Evolutionary conservation across 2,113 vertebrate species (phyloP), one percentile per base, ranked within the genome.

Genomic region (Alligator mississippiensis): DNA sequence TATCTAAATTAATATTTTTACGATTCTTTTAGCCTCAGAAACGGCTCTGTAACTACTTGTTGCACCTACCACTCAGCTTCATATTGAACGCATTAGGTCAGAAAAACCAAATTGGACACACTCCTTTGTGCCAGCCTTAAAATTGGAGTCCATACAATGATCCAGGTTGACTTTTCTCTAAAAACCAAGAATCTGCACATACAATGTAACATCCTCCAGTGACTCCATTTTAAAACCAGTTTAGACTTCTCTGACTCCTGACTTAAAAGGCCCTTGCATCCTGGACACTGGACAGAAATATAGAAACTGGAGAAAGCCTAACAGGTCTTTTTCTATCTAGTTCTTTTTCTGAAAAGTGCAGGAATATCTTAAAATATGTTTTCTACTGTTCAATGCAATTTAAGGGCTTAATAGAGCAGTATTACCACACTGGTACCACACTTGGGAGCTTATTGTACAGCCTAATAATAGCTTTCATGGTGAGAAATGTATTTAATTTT

Each of bases 1-100:
- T 87, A 27, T 7, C 7, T 3, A 2, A 61, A 4, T 60, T 77
- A 8, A 0, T 13, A 1, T 34, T 72, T 25, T 38, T 58, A 3
- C 24, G 21, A 72, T 80, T 78, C 30, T 87, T 88, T 89, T 7
- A 62, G 88, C 80, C 74, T 30, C 54, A 30, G 54, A 60, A 77
- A 79, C 60, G 18, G 30, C 15, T 58, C 58, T 83, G 4, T 1
- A 18, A 5, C 64, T 75, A 80, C 24, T 64, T 79, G 8, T 78
- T 87, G 11, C 68, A 76, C 54, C 34, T 55, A 3, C 91, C 82
- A 57, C 10, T 90, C 84, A 55, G 30, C 80, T 87, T 59, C 68
- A 3, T 0, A 7, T 72, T 82, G 88, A 21, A 78, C n/a, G 1
- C 0, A 0, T 78, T 38, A 76, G 47, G 2, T 9, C 60, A 77